phyloP scores from a whole-genome alignment of 2,113 vertebrate genomes.

The Pogona vitticeps region DNA sequence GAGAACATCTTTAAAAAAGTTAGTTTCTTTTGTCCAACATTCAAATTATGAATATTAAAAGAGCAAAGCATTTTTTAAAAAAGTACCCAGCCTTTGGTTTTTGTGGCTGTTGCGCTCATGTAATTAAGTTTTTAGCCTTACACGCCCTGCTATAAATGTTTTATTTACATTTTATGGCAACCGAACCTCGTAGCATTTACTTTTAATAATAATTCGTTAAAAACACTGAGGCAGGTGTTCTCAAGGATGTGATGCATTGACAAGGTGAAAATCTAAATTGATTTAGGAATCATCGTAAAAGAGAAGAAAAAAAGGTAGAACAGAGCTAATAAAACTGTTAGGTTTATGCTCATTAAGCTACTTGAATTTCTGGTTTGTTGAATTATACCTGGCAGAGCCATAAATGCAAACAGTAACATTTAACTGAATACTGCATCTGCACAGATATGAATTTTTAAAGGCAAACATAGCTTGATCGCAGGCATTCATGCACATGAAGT shows the following conservation, averaged over 20 bases:
- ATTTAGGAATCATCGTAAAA: slow-evolving; percentile 60
- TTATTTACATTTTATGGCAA: slow-evolving; percentile 79
- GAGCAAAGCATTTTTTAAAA: neutral
- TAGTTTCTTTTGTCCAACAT: neutral
- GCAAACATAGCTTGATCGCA: neutral
- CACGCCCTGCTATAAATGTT: slow-evolving; percentile 76
- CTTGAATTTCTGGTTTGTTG: neutral
- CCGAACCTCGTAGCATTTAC: slow-evolving; percentile 66
- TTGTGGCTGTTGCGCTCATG: slow-evolving; percentile 32
- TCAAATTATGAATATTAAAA: slow-evolving; percentile 3
- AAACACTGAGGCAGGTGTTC: slow-evolving; percentile 77
- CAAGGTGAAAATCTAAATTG: slow-evolving; percentile 43
- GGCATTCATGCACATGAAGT: neutral
- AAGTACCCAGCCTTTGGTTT: slow-evolving; percentile 58
- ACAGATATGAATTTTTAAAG: slow-evolving; percentile 8
- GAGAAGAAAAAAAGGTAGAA: slow-evolving; percentile 6
- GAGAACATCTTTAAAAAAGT: neutral
- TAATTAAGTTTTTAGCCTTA: slow-evolving; percentile 72
- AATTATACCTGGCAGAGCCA: neutral
- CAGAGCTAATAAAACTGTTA: slow-evolving; percentile 25
- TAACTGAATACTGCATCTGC: neutral
- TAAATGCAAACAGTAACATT: accelerated
- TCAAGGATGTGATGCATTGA: slow-evolving; percentile 68
- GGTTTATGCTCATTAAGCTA: neutral
- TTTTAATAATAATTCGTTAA: slow-evolving; percentile 69